Evolutionary conservation across 1,140 invertebrate species (phyloP).

Genomic region (Caerostris extrusa): DNA sequence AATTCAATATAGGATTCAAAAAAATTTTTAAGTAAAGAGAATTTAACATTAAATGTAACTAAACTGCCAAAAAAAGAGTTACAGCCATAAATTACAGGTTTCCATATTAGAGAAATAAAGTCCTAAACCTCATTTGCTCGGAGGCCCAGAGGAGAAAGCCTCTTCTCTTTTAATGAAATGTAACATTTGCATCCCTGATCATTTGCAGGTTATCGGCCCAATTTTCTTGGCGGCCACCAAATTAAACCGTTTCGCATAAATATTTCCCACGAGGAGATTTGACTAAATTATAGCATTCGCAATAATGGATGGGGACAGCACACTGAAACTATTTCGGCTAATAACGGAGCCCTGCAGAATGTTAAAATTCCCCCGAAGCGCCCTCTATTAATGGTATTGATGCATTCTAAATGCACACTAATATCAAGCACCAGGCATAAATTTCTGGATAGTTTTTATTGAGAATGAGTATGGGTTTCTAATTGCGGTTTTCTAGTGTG

Average conservation of each 20-base stretch:
- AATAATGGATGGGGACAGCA: constrained; percentile 24
- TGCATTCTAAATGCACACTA: not conserved
- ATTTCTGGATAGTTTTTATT: not conserved
- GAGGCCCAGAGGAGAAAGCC: not conserved
- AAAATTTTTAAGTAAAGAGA: no score
- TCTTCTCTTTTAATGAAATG: constrained; percentile 49
- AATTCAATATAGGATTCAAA: no score
- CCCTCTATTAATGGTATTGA: not conserved
- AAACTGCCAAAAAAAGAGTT: not conserved
- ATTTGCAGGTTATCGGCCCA: constrained; percentile 52
- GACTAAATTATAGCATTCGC: constrained; percentile 24
- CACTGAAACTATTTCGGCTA: constrained; percentile 59
- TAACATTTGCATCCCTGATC: constrained; percentile 54
- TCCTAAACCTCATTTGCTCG: not conserved
- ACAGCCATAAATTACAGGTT: not conserved
- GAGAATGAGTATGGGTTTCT: not conserved
- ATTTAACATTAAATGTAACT: not conserved
- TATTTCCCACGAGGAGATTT: constrained; percentile 38
- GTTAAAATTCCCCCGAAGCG: not conserved
- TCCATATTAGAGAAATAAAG: not conserved
- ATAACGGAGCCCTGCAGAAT: not conserved
- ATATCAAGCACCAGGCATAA: not conserved
- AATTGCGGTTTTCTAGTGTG: not conserved
- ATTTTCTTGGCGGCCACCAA: not conserved
- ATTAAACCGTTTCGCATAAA: constrained; percentile 38